phyloP scores from a whole-genome alignment of 2,113 vertebrate genomes.

The Xenopus borealis region DNA sequence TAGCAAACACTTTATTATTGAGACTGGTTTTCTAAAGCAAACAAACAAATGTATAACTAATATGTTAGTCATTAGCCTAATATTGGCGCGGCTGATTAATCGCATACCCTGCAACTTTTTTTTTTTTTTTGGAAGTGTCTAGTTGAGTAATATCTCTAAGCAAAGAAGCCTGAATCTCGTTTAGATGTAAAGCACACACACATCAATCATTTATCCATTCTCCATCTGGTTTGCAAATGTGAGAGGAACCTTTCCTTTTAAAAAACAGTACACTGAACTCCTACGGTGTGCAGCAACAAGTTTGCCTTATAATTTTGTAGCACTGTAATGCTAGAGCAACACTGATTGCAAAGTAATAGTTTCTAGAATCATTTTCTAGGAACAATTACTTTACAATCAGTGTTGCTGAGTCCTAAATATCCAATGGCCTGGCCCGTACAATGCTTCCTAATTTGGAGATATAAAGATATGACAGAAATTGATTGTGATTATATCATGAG shows the following conservation, averaged over 20 bases:
- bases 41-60: conserved; percentile 11
- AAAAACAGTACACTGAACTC: not conserved
- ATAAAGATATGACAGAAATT: too few relatives aligned
- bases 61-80: conserved; percentile 12
- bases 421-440: too few relatives aligned
- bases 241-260: conserved; percentile 3
- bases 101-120: conserved; percentile 3
- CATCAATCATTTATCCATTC: conserved; percentile 10
- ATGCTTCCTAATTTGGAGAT: too few relatives aligned
- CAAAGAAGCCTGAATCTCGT: conserved; percentile 10
- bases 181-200: conserved; percentile 11
- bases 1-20: not conserved
- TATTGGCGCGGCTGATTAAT: conserved; percentile 33
- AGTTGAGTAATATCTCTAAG: conserved; percentile 16
- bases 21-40: conserved; percentile 8
- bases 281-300: too few relatives aligned
- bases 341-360: not conserved
- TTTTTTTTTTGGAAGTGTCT: conserved; percentile 5
- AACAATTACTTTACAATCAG: too few relatives aligned
- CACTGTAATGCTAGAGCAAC: not conserved
- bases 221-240: conserved; percentile 19
- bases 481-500: too few relatives aligned
- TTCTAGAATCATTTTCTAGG: not conserved
- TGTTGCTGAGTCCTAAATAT: not conserved
- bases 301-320: too few relatives aligned